These are phyloP conservation scores for Alces alces DNA, from an alignment of 2,113 vertebrate genomes.

Conservation along the genomic window DNA sequence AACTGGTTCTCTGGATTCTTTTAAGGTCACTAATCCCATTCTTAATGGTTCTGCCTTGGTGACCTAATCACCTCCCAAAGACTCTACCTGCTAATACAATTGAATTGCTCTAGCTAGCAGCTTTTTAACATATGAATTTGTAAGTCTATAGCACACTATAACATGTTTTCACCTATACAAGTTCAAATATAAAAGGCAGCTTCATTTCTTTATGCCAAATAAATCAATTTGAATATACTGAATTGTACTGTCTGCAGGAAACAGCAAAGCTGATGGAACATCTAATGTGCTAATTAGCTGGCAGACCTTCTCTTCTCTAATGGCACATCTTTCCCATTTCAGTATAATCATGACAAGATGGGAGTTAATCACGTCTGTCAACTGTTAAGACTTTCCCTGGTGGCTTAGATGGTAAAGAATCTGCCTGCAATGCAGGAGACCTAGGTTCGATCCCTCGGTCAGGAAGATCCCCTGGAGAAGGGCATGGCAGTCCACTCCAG, in stretches of 20 bases:
- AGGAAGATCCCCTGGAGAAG: neutral
- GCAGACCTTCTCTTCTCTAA: neutral
- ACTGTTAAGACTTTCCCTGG: neutral
- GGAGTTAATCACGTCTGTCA: conserved; percentile 10
- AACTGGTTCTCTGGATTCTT: neutral
- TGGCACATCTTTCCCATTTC: neutral
- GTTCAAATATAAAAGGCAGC: conserved; percentile 28
- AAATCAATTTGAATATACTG: neutral
- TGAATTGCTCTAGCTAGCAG: neutral
- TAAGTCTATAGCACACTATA: neutral
- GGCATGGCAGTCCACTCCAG: neutral
- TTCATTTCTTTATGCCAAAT: neutral
- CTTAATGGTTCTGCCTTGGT: neutral
- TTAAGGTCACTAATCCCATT: neutral
- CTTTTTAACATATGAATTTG: neutral
- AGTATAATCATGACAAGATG: neutral
- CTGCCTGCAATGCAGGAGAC: neutral
- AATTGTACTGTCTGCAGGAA: neutral
- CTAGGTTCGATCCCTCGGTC: neutral
- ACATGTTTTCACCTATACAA: neutral
- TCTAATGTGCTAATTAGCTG: conserved; percentile 29
- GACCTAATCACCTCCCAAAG: neutral
- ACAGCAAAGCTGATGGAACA: neutral
- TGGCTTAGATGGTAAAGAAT: neutral
- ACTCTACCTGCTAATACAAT: neutral